Evolutionary conservation across 2,113 vertebrate species (phyloP).

Genomic region (Lamprologus ornatipinnis): DNA sequence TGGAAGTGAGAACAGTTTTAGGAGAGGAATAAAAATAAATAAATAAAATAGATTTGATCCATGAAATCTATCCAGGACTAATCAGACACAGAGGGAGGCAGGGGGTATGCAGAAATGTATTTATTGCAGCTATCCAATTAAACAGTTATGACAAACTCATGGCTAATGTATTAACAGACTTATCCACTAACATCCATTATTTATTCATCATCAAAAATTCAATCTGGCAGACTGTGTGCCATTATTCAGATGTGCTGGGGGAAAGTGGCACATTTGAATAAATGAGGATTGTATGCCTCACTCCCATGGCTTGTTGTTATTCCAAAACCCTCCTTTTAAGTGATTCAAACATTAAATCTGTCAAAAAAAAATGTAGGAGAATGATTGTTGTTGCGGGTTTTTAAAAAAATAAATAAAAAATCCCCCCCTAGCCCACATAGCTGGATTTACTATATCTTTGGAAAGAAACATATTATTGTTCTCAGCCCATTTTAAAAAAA

Average conservation of each 20-base stretch:
- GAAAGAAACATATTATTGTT: background rate
- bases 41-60: background rate
- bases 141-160: constrained; percentile 59
- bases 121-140: constrained; percentile 46
- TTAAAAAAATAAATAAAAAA: accelerated
- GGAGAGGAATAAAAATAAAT: background rate
- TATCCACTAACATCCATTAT: constrained; percentile 55
- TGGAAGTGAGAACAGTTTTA: background rate
- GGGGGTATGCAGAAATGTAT: constrained; percentile 19
- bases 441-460: background rate
- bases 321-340: constrained; percentile 37
- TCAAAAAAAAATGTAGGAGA: constrained; percentile 19
- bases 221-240: constrained; percentile 47
- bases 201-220: constrained; percentile 64
- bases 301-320: constrained; percentile 40
- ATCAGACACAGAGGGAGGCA: background rate
- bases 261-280: constrained; percentile 60
- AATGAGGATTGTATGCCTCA: constrained; percentile 45
- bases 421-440: background rate
- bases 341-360: constrained; percentile 48
- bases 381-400: background rate
- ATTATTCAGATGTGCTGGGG: constrained; percentile 50
- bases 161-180: constrained; percentile 61
- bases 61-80: background rate
- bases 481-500: background rate